phyloP scores from a whole-genome alignment of 2,888 invertebrate species.

The Trissolcus brochymenae region DNA sequence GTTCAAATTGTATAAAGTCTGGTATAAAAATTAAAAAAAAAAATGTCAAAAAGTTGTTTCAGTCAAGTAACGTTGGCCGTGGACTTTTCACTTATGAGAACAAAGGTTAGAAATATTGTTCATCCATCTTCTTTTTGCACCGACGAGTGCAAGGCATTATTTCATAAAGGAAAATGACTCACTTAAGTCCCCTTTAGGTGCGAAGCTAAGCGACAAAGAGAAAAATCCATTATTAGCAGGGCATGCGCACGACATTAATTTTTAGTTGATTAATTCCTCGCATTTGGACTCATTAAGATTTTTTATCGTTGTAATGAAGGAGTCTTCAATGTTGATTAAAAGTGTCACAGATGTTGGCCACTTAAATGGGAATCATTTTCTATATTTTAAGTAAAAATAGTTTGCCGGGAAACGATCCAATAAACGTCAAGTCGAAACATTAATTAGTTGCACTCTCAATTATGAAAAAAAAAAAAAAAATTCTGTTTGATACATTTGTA shows the following conservation, averaged over 20 bases:
- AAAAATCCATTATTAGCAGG: conserved; percentile 43
- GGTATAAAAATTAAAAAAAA: background rate
- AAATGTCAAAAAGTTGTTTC: conserved; percentile 47
- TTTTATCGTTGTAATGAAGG: conserved; percentile 12
- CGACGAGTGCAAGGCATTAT: conserved; percentile 32
- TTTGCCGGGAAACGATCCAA: conserved; percentile 21
- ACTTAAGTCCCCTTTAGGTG: conserved; percentile 47
- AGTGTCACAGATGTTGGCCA: conserved; percentile 29
- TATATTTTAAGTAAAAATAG: conserved; percentile 19
- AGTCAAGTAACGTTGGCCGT: conserved; percentile 51
- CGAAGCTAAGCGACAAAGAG: conserved; percentile 22
- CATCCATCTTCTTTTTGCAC: conserved; percentile 39
- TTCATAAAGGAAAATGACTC: conserved; percentile 51
- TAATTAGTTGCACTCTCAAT: too few species aligned
- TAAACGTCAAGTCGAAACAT: conserved; percentile 35
- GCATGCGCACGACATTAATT: conserved; percentile 25
- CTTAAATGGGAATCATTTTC: conserved; percentile 32
- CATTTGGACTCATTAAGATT: conserved; percentile 12
- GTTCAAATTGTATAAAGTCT: too few species aligned
- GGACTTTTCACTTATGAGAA: conserved; percentile 52
- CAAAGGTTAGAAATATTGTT: conserved; percentile 56
- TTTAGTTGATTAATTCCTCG: conserved; percentile 41
- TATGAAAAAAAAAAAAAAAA: too few species aligned
- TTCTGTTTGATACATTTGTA: too few species aligned
- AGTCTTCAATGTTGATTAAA: conserved; percentile 42